phyloP scores from a whole-genome alignment of 2,888 invertebrate species.

The Apomyelois bistriatella region DNA sequence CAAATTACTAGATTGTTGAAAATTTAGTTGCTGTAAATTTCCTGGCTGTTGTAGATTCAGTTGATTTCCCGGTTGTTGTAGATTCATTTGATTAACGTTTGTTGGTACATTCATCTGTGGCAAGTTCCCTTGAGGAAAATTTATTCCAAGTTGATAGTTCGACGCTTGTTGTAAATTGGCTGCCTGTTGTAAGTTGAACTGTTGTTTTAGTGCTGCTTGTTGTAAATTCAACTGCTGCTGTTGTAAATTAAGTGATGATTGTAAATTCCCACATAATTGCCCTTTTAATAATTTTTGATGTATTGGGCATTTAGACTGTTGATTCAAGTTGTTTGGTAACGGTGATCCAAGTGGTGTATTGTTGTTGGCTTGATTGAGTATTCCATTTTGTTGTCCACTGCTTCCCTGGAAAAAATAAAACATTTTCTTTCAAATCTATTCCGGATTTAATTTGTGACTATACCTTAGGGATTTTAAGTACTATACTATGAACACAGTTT shows the following conservation, averaged over 20 bases:
- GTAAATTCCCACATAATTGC: slow-evolving; percentile 19
- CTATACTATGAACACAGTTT: no score
- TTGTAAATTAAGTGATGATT: slow-evolving; percentile 28
- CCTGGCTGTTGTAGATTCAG: slow-evolving; percentile 7
- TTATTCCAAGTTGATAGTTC: neutral
- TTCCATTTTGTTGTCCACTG: slow-evolving; percentile 32
- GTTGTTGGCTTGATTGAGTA: slow-evolving; percentile 28
- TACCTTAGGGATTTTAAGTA: no score
- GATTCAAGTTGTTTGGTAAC: slow-evolving; percentile 23
- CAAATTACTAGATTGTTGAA: neutral
- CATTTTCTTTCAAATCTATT: no score
- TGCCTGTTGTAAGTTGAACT: slow-evolving; percentile 17
- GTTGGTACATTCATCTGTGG: slow-evolving; percentile 1
- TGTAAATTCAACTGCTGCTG: slow-evolving; percentile 33
- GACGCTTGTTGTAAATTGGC: slow-evolving; percentile 3
- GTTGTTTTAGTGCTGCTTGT: slow-evolving; percentile 18
- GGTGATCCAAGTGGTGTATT: slow-evolving; percentile 26
- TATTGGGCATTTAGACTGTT: slow-evolving; percentile 15
- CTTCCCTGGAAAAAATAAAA: slow-evolving; percentile 27
- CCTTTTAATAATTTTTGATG: slow-evolving; percentile 15
- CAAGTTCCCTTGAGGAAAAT: slow-evolving; percentile 4
- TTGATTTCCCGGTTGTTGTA: slow-evolving; percentile 20
- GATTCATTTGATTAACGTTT: slow-evolving; percentile 26
- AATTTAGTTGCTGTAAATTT: slow-evolving; percentile 16
- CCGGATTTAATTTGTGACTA: no score